Evolutionary conservation across 2,797 vertebrate species (phyloP), one percentile per base, ranked within the genome.

Genomic region (Octomys mimax): DNA sequence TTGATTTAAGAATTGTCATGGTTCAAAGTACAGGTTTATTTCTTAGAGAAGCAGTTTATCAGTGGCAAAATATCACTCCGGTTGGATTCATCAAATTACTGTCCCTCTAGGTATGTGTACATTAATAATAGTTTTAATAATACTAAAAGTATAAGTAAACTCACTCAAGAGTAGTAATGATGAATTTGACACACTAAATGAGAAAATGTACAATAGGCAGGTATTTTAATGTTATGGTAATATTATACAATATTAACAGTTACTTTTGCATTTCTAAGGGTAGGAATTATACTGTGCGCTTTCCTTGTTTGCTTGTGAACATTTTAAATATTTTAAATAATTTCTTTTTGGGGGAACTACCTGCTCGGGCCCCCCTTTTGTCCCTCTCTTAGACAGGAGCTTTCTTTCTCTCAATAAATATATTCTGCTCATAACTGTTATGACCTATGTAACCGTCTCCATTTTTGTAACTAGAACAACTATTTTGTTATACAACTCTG

Each of bases 1-100:
- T 94, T 96, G 94, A 96, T 96, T 97, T 96, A 95, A 97, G 94
- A 95, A 85, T 95, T 52, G 68, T 95, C 91, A 84, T 64, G 92
- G 89, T 95, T 97, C 83, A 96, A 79, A 66, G 49, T 89, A 87
- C 59, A 90, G 75, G 73, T 79, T 97, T 88, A 93, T 95, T 97
- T 86, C 85, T 91, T 71, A 80, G 91, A 96, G 93, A 94, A 94
- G 49, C 1, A 85, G 61, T 19, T 83, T 95, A 95, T 95, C 93
- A 92, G 61, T 5, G 4, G 14, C 80, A 92, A 93, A 94, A 96
- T 94, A 97, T 96, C 91, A 95, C 21, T 22, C 13, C 82, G 11
- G 5, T 85, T 59, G 54, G 52, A 95, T 28, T 87, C 92, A 93
- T 12, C 42, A 46, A 92, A 83, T 77, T 89, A 92, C 26, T 77